These are phyloP conservation scores for Cataglyphis rosenhaueri DNA, from an alignment of 2,888 invertebrate species.

Conservation along the genomic window DNA sequence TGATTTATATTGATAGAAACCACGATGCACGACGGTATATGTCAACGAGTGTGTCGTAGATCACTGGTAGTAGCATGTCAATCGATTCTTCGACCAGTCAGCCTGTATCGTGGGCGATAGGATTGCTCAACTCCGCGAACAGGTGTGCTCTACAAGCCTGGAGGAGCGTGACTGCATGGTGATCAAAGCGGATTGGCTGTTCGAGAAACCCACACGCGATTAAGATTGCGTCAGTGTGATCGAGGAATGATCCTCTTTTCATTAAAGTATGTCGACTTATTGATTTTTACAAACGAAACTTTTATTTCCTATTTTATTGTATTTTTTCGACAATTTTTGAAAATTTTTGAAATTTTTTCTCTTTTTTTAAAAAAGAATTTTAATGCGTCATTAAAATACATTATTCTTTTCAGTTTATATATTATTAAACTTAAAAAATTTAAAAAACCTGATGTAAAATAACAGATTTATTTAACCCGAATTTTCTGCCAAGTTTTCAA, in stretches of 20 bases:
- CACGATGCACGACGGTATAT: constrained; percentile 9
- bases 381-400: neutral
- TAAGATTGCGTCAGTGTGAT: constrained; percentile 67
- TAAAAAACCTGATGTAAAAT: neutral
- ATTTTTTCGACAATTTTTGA: neutral
- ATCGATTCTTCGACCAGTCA: constrained; percentile 39
- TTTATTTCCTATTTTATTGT: neutral
- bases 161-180: constrained; percentile 60
- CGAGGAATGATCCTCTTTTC: constrained; percentile 21
- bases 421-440: neutral
- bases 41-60: constrained; percentile 37
- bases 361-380: neutral
- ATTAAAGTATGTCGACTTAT: neutral
- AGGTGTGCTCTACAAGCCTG: constrained; percentile 68
- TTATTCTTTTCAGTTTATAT: neutral
- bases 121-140: constrained; percentile 66
- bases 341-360: neutral
- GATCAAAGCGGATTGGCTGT: constrained; percentile 63
- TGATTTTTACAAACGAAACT: neutral
- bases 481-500: neutral
- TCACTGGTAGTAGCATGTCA: constrained; percentile 49
- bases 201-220: constrained; percentile 73
- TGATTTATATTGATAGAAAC: constrained; percentile 33
- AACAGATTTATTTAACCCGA: neutral
- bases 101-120: constrained; percentile 59